Evolutionary conservation across 2,113 vertebrate species (phyloP).

Genomic region (Neodon shergylaensis): DNA sequence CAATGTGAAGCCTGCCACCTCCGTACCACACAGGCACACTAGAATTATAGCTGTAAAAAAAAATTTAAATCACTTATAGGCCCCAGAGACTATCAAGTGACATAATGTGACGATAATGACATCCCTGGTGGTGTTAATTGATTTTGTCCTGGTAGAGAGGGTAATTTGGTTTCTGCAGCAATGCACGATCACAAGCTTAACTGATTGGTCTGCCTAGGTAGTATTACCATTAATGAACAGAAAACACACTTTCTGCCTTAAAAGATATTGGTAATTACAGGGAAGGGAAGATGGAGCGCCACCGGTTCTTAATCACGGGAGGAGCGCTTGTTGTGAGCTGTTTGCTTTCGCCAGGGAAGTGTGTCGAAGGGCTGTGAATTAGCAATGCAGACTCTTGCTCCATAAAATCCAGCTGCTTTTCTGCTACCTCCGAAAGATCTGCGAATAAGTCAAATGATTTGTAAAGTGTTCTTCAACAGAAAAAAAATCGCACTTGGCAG

Average conservation of each 20-base stretch:
- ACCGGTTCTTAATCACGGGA: constrained; percentile 86
- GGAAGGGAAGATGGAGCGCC: constrained; percentile 84
- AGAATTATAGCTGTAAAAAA: constrained; percentile 82
- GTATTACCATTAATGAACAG: constrained; percentile 91
- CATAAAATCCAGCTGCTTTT: constrained; percentile 82
- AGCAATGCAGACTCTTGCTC: constrained; percentile 80
- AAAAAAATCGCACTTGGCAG: constrained; percentile 80
- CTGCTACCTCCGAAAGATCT: constrained; percentile 77
- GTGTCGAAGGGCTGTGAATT: constrained; percentile 82
- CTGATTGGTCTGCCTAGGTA: constrained; percentile 88
- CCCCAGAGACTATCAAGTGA: constrained; percentile 89
- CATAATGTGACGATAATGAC: constrained; percentile 93
- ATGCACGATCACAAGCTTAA: constrained; percentile 84
- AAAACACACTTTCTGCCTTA: constrained; percentile 87
- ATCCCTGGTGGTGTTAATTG: constrained; percentile 92
- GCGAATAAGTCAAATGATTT: constrained; percentile 83
- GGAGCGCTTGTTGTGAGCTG: constrained; percentile 69
- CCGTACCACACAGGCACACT: background rate
- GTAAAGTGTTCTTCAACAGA: constrained; percentile 73
- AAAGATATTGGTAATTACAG: constrained; percentile 87
- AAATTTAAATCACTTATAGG: constrained; percentile 89
- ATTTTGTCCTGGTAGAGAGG: constrained; percentile 90
- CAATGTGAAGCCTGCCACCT: constrained; percentile 3
- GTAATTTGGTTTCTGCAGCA: constrained; percentile 87
- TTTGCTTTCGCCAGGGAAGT: constrained; percentile 79